Conservation (phyloP, 2,888 invertebrate species). For the Spatulosminthurus flaviceps region DNA sequence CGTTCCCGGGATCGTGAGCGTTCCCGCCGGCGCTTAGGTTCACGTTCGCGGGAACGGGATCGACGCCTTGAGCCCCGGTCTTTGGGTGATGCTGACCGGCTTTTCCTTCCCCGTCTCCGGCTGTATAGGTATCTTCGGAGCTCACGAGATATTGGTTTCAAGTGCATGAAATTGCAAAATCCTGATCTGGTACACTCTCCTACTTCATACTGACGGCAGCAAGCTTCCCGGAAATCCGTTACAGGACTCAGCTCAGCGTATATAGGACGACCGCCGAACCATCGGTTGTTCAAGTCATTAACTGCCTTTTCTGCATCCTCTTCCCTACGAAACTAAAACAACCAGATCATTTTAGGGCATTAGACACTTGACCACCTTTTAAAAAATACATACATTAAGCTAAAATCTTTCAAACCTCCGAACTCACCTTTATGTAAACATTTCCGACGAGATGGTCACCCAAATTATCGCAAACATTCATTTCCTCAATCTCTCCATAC, state of each 20-base stretch:
- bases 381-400: no score
- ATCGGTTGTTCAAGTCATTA: slow-evolving; percentile 95
- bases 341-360: no score
- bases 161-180: slow-evolving; percentile 99
- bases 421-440: slow-evolving; percentile 92
- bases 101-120: slow-evolving; percentile 65
- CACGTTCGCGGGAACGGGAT: slow-evolving; percentile 49
- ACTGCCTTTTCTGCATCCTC: slow-evolving; percentile 99
- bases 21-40: slow-evolving; percentile 28
- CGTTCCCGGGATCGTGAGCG: slow-evolving; percentile 32
- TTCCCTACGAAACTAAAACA: slow-evolving; percentile 88
- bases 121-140: slow-evolving; percentile 77
- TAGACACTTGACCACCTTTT: no score
- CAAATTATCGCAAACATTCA: slow-evolving; percentile 99
- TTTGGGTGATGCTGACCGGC: slow-evolving; percentile 51
- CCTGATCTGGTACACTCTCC: slow-evolving; percentile 98
- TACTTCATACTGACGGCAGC: slow-evolving; percentile 99
- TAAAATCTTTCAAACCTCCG: no score
- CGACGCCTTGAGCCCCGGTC: slow-evolving; percentile 44
- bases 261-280: slow-evolving; percentile 98
- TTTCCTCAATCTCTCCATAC: slow-evolving; percentile 99
- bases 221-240: slow-evolving; percentile 98
- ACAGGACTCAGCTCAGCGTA: slow-evolving; percentile 99
- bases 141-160: slow-evolving; percentile 97
- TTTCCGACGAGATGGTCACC: slow-evolving; percentile 99